Conservation (phyloP, 1,140 invertebrate genomes). For the Batillaria attramentaria region DNA sequence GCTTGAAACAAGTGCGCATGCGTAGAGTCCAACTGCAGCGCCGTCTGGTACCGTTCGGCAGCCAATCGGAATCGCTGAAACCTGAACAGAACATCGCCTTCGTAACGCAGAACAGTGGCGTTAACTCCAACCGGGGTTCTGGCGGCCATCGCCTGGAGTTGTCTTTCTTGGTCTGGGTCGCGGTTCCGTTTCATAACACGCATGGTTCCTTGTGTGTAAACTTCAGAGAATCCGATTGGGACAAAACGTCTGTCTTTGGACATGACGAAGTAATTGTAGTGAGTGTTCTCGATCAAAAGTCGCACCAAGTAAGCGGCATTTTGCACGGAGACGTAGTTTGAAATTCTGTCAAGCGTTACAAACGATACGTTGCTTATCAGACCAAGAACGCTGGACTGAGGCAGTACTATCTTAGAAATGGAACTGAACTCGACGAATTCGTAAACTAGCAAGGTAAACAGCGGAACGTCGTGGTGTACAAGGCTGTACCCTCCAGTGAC, state of each 20-base stretch:
- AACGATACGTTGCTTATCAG: conserved; percentile 28
- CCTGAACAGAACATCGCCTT: conserved; percentile 54
- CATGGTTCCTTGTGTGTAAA: conserved; percentile 52
- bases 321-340: conserved; percentile 57
- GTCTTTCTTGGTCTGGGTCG: conserved; percentile 32
- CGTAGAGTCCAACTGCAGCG: conserved; percentile 11
- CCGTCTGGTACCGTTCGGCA: conserved; percentile 38
- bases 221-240: conserved; percentile 50
- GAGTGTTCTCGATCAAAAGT: conserved; percentile 47
- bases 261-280: conserved; percentile 65
- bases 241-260: conserved; percentile 44
- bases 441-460: conserved; percentile 56
- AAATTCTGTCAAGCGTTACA: conserved; percentile 45
- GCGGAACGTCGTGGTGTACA: conserved; percentile 58
- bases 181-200: conserved; percentile 52
- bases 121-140: conserved; percentile 48
- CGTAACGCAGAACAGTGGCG: conserved; percentile 58
- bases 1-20: conserved; percentile 19
- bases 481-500: conserved; percentile 59
- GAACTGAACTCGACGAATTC: conserved; percentile 63
- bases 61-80: conserved; percentile 48
- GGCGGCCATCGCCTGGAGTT: conserved; percentile 36
- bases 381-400: not conserved
- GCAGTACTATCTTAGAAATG: not conserved
- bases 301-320: conserved; percentile 58